Evolutionary conservation across 2,797 vertebrate genomes (phyloP), one percentile per base, ranked within the genome.

Genomic region (Enteromius thamalakanensis): DNA sequence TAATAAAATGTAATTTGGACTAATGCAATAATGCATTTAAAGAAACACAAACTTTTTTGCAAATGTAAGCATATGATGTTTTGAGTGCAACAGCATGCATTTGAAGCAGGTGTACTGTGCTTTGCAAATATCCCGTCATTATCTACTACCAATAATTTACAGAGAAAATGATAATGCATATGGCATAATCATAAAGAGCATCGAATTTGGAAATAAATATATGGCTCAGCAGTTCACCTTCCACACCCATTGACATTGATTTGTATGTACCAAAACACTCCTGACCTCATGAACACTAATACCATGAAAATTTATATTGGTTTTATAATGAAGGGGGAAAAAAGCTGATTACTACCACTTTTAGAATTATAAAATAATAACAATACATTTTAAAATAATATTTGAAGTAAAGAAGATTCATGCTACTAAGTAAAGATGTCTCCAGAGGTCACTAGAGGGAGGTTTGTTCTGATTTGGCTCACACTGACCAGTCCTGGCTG

Each of bases 401-500:
- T 53, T 9, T 21, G 3, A 21, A 53, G 51, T 10, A 37, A 5
- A 7, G 37, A 37, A 37, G 26, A 64, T 17, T 65, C 7, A 19
- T 65, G 17, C 32, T 65, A 37, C 10, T 71, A 29, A 6, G 0
- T 71, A 1, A 49, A 49, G 15, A 11, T 71, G 42, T 17, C 14
- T 23, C 23, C n/a, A 29, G 42, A 29, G 26, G 45, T 19, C 45
- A 49, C 69, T 4, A 49, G 29, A 71, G 69, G 8, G 45, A 71
- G 26, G 47, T 51, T 72, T 4, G 26, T 8, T 76, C 29, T 34
- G 71, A 75, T 37, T 53, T 26, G 4, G 40, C n/a, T 70, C 26
- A 15, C 62, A 84, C 53, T 68, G 29, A 80, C 80, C 98, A 99
- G 89, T 99, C 97, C 55, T 96, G 94, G 83, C 97, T 98, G 83